Evolutionary conservation across 2,797 vertebrate species (phyloP), one percentile per base, ranked within the genome.

Genomic region (Delichon dasypus): DNA sequence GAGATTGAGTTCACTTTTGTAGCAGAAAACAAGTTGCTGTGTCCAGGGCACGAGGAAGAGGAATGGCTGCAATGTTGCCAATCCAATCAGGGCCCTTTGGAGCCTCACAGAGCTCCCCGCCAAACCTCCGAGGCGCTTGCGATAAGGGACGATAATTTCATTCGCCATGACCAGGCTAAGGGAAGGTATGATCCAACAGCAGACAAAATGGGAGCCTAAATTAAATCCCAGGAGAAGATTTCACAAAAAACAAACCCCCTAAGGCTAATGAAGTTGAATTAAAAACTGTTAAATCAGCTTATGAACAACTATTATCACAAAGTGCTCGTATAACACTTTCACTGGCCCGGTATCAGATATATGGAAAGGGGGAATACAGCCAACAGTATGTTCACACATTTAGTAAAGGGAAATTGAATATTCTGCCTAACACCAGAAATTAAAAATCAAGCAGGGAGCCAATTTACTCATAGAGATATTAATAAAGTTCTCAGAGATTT

Each of bases 191-290:
- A 93, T 64, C 89, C 83, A 89, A 76, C 34, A 5, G 61, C 74
- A 90, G 94, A 89, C 83, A 94, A 64, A 94, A 95, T 40, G 77
- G 30, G 65, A 68, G 88, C 48, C 60, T 85, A 95, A 97, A 97
- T 95, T 91, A 96, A 96, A 97, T 90, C 67, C 62, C 53, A 26
- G 38, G 44, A 88, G 88, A 92, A 81, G 44, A 88, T 84, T 91
- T 90, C 85, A 61, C 73, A 53, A 88, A 96, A 92, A 94, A 19
- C 38, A 75, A 93, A 51, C 61, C 93, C 87, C 96, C 64, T 80
- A 94, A 97, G 93, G 88, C 90, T 97, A 97, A 96, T 95, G 86
- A 97, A 95, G 85, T 88, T 94, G 95, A 98, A 97, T 97, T 96
- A 94, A 97, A 96, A 97, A 83, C 71, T 89, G 95, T 95, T 96